These are phyloP conservation scores for Caenorhabditis sp. DNA, from an alignment of 2,888 invertebrate species.

Conservation along the genomic window DNA sequence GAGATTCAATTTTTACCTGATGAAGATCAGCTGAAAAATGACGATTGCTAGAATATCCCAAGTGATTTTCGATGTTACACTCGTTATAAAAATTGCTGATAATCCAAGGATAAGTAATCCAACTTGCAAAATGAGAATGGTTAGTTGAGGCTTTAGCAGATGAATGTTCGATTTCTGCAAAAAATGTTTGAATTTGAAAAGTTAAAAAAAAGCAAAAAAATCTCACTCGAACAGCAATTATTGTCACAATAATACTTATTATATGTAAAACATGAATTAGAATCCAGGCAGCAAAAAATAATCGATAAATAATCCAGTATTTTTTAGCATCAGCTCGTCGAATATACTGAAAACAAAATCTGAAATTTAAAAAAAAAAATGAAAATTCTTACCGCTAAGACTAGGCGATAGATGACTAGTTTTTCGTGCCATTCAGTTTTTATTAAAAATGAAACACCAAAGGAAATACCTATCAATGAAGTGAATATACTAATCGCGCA, in stretches of 20 bases:
- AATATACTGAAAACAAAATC: constrained; percentile 35
- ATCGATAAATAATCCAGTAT: constrained; percentile 49
- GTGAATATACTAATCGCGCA: constrained; percentile 28
- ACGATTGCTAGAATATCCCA: constrained; percentile 27
- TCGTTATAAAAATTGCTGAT: constrained; percentile 29
- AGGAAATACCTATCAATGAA: constrained; percentile 37
- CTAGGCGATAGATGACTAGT: constrained; percentile 39
- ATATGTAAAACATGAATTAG: constrained; percentile 41
- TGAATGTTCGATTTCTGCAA: constrained; percentile 8
- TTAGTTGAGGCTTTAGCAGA: constrained; percentile 46
- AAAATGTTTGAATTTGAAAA: background rate
- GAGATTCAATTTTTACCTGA: constrained; percentile 1
- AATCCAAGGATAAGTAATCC: constrained; percentile 40
- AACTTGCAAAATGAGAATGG: constrained; percentile 34
- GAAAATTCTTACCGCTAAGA: constrained; percentile 34
- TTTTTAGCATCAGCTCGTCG: constrained; percentile 33
- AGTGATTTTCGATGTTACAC: constrained; percentile 32
- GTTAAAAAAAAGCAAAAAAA: background rate
- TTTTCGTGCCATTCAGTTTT: constrained; percentile 48
- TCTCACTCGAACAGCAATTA: constrained; percentile 19
- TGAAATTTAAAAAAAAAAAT: background rate
- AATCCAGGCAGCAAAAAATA: constrained; percentile 41
- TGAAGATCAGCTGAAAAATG: constrained; percentile 23
- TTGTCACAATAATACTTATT: constrained; percentile 23
- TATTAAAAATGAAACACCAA: constrained; percentile 39